phyloP scores from a whole-genome alignment of 1,140 invertebrate species.

The Holotrichia oblita region DNA sequence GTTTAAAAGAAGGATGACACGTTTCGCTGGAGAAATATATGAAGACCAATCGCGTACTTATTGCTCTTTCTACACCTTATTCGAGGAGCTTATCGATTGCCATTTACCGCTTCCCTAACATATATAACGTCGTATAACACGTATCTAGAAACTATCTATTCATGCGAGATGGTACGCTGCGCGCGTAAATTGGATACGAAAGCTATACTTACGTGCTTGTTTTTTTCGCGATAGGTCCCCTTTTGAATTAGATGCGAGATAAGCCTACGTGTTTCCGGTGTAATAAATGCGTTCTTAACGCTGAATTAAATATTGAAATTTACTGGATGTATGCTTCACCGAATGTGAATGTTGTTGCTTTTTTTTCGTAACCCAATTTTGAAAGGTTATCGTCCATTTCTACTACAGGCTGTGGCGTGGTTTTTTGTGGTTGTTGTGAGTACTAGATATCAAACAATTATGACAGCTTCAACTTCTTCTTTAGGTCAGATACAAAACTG shows the following conservation, averaged over 20 bases:
- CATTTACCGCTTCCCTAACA: slow-evolving; percentile 47
- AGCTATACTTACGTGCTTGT: not conserved
- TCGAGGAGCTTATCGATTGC: slow-evolving; percentile 51
- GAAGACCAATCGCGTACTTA: slow-evolving; percentile 45
- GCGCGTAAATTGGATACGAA: slow-evolving; percentile 13
- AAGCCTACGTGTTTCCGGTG: not conserved
- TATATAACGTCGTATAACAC: slow-evolving; percentile 45
- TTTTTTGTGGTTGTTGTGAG: no score
- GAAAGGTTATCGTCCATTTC: no score
- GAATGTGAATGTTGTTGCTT: no score
- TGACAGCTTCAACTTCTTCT: no score
- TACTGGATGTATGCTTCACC: no score
- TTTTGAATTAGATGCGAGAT: not conserved
- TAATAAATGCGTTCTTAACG: no score
- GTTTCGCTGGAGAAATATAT: slow-evolving; percentile 19
- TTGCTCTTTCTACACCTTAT: slow-evolving; percentile 51
- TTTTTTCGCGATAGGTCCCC: not conserved
- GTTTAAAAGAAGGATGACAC: slow-evolving; percentile 24
- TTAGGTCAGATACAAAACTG: no score
- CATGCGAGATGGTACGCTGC: not conserved
- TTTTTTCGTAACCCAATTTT: no score
- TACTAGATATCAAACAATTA: no score
- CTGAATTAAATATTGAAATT: no score
- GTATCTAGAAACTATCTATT: slow-evolving; percentile 38
- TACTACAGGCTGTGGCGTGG: no score